Base-by-base conservation (phyloP, 2,888 invertebrate genomes). In the Melanargia galathea region DNA sequence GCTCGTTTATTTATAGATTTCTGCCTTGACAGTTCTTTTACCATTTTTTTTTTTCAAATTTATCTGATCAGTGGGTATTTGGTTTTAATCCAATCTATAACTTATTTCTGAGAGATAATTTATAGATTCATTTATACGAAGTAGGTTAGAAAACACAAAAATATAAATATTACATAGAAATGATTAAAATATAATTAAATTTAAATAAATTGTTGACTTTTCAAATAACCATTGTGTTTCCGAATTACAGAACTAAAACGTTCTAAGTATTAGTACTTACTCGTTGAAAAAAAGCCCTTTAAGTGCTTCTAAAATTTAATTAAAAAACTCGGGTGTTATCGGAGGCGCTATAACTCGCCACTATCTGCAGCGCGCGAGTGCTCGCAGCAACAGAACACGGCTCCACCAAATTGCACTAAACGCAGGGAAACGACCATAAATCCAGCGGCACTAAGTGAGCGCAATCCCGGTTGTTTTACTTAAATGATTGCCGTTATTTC, bases 401-500 rank as follows among this genome's bases (percentile, higher is more conserved):
- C 58, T 38, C 22, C 20, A 57, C 57, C 58, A 24, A 49, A 38
- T 58, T 58, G 49, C 58, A 58, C 48, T 48, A 48, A 48, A 22
- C 38, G 58, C 38, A 49, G 13, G 48, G 35, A 58, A 48, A 38
- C 48, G 38, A n/a, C 22, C 46, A 58, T 58, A 58, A 58, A 58
- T 58, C 48, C 35, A 20, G 16, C 35, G 35, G 48, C 13, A 58
- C 58, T 58, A 58, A 58, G 58, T 58, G 58, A 24, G 48, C 58
- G 48, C 48, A 48, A 58, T 58, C 48, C 57, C 58, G 58, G 48
- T 33, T 58, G 38, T 58, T 49, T 38, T 48, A 24, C 58, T 58
- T 58, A 46, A 48, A 49, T 22, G 46, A 58, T 48, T 49, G 48
- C 48, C 48, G 33, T 11, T 58, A 2, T 38, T 58, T 30, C 40